phyloP scores from a whole-genome alignment of 2,888 invertebrate genomes.

The Pantelozetes paolii region DNA sequence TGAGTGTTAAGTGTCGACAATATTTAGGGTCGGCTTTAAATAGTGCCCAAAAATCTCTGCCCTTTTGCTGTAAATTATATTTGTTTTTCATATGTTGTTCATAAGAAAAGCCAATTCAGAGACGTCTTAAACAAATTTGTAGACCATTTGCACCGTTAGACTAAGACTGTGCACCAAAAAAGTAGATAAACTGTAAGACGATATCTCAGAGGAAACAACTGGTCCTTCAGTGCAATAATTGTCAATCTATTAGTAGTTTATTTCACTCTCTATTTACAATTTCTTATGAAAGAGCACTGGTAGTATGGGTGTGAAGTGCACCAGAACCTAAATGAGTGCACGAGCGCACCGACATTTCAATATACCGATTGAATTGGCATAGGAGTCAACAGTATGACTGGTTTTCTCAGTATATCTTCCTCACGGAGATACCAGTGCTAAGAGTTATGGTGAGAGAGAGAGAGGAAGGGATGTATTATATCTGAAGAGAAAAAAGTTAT shows the following conservation, averaged over 20 bases:
- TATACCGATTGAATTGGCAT: neutral
- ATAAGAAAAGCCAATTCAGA: neutral
- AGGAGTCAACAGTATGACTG: neutral
- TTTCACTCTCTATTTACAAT: constrained; percentile 1
- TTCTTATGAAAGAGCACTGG: neutral
- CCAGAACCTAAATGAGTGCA: neutral
- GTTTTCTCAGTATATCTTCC: neutral
- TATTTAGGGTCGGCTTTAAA: neutral
- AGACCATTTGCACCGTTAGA: constrained; percentile 3
- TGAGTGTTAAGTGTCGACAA: constrained; percentile 28
- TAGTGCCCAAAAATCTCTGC: neutral
- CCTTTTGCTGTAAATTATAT: neutral
- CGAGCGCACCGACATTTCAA: neutral
- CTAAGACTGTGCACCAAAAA: neutral
- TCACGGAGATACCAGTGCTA: neutral
- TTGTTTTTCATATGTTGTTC: neutral
- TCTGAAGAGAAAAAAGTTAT: neutral
- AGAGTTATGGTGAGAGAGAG: too few species aligned
- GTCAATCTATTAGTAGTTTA: constrained; percentile 14
- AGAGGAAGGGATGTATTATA: neutral
- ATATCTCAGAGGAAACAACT: constrained; percentile 27
- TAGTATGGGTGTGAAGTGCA: neutral
- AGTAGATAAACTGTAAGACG: neutral
- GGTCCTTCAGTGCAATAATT: constrained; percentile 5
- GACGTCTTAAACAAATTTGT: constrained; percentile 30